Percentiles rank a stretch among this genome's conserved stretches.
Evolutionary conservation across 2,888 invertebrate species (phyloP).

Genomic region (Omphaloscelis lunosa): DNA sequence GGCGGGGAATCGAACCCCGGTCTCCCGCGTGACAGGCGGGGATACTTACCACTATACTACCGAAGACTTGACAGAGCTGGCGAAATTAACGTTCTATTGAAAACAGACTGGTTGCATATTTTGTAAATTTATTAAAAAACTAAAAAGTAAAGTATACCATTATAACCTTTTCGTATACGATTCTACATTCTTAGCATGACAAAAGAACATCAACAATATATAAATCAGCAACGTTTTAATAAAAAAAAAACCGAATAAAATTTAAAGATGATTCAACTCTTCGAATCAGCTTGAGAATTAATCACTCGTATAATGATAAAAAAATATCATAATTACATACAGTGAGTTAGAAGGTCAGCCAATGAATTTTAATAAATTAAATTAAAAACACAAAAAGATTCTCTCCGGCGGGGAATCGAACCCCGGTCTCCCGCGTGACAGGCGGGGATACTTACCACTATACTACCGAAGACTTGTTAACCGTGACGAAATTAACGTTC

Average conservation of each 20-base stretch:
- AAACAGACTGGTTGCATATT: not conserved
- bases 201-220: not conserved
- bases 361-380: not conserved
- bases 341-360: not conserved
- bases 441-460: constrained; percentile 91
- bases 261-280: not conserved
- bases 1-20: constrained; percentile 73
- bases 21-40: constrained; percentile 91
- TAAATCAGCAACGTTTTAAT: no score
- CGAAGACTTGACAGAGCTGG: rapidly evolving
- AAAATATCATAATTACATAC: not conserved
- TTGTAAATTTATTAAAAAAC: not conserved
- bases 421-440: constrained; percentile 89
- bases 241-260: not conserved
- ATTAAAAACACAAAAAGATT: constrained; percentile 46
- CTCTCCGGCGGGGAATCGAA: constrained; percentile 73
- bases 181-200: not conserved
- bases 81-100: constrained; percentile 28
- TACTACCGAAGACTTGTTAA: constrained; percentile 77
- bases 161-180: no score
- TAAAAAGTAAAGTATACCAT: no score
- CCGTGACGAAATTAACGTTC: rapidly evolving
- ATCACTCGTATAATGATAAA: not conserved
- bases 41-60: constrained; percentile 91
- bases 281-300: not conserved